Conservation (phyloP, 1,140 invertebrate genomes). For the Apocrypta bakeri region DNA sequence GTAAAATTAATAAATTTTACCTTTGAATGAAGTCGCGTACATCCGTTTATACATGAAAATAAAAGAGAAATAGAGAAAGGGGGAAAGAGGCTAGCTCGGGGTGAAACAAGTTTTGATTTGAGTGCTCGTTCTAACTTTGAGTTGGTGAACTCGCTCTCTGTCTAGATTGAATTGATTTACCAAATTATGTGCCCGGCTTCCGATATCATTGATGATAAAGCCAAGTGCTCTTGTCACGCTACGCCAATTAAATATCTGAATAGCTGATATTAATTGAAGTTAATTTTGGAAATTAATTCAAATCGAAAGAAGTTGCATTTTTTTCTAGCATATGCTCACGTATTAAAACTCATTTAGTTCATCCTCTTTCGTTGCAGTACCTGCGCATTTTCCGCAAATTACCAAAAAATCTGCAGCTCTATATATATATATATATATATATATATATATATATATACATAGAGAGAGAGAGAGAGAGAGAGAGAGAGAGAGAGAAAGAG, state of each 20-base stretch:
- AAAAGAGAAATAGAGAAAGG: background rate
- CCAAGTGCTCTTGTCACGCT: background rate
- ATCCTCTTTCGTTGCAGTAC: too few relatives aligned
- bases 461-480: too few relatives aligned
- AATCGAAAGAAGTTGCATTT: too few relatives aligned
- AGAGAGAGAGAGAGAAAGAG: too few relatives aligned
- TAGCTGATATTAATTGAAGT: background rate
- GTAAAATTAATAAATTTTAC: background rate
- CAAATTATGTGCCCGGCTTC: background rate
- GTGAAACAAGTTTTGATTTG: slow-evolving; percentile 14
- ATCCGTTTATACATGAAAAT: slow-evolving; percentile 17
- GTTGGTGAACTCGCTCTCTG: background rate
- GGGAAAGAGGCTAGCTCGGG: too few relatives aligned
- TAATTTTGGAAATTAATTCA: background rate
- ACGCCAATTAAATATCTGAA: background rate
- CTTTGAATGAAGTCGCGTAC: background rate
- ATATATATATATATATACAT: too few relatives aligned
- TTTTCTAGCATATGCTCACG: too few relatives aligned
- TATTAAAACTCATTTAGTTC: too few relatives aligned
- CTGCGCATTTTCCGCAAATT: too few relatives aligned
- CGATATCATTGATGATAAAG: background rate
- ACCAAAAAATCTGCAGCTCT: too few relatives aligned
- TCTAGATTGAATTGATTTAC: background rate
- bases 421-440: too few relatives aligned
- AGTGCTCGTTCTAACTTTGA: background rate